phyloP scores from a whole-genome alignment of 2,113 vertebrate species.

The Perca schrenkii region DNA sequence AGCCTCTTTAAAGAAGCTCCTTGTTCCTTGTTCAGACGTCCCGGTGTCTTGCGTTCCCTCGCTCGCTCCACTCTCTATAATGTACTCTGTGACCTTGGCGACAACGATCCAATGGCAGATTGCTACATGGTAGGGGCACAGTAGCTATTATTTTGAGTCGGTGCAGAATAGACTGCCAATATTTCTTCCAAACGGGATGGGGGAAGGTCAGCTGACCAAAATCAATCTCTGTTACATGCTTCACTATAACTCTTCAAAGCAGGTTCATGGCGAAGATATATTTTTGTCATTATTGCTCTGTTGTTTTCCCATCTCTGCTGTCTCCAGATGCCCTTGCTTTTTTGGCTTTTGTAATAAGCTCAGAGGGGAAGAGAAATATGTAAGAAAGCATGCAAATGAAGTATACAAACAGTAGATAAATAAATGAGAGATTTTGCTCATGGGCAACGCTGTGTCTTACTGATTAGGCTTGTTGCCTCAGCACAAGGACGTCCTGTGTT shows the following conservation, averaged over 20 bases:
- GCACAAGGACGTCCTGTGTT: neutral
- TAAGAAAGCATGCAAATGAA: conserved; percentile 28
- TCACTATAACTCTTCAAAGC: conserved; percentile 72
- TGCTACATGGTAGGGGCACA: conserved; percentile 82
- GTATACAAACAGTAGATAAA: conserved; percentile 23
- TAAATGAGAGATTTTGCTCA: conserved; percentile 35
- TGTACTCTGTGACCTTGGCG: conserved; percentile 78
- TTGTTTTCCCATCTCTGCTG: conserved; percentile 49
- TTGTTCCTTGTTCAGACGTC: conserved; percentile 35
- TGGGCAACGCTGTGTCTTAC: conserved; percentile 9
- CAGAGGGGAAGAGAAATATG: neutral
- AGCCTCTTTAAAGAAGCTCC: conserved; percentile 51
- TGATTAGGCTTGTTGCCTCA: conserved; percentile 17
- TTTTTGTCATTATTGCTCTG: conserved; percentile 45
- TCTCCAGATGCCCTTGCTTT: conserved; percentile 57
- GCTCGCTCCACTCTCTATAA: conserved; percentile 50
- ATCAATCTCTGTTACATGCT: conserved; percentile 75
- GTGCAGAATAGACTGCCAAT: conserved; percentile 79
- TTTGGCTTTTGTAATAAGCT: conserved; percentile 31
- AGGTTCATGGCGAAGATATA: conserved; percentile 67
- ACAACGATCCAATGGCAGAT: conserved; percentile 81
- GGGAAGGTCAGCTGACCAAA: conserved; percentile 79
- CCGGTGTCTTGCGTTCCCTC: conserved; percentile 41
- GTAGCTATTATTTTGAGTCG: conserved; percentile 81
- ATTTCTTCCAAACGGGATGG: conserved; percentile 78